Conservation (phyloP, 2,888 invertebrate genomes). For the Azorinus chamasolen region DNA sequence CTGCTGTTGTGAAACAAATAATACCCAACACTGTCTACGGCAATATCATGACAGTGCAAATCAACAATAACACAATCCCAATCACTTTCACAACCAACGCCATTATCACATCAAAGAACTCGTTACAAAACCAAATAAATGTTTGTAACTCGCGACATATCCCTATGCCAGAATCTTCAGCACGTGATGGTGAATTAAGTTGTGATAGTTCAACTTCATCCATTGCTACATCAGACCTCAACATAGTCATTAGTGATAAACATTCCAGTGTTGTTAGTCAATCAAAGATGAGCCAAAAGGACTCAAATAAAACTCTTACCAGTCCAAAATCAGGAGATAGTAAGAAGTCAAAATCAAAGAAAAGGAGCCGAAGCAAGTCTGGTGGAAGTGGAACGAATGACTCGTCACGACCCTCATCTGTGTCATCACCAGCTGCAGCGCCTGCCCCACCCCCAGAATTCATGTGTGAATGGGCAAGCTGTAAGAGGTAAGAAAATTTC, state of each 20-base stretch:
- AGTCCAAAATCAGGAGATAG: slow-evolving; percentile 60
- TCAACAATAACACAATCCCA: slow-evolving; percentile 58
- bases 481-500: slow-evolving; percentile 88
- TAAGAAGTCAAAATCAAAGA: slow-evolving; percentile 62
- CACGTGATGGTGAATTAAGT: slow-evolving; percentile 77
- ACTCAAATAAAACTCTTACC: slow-evolving; percentile 50
- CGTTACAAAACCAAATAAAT: slow-evolving; percentile 57
- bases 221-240: slow-evolving; percentile 66
- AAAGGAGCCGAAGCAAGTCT: slow-evolving; percentile 73
- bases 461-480: slow-evolving; percentile 98
- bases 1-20: slow-evolving; percentile 59
- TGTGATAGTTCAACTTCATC: slow-evolving; percentile 79
- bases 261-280: slow-evolving; percentile 71
- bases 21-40: slow-evolving; percentile 60
- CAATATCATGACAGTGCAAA: slow-evolving; percentile 63
- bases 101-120: slow-evolving; percentile 50
- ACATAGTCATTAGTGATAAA: slow-evolving; percentile 65
- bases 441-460: slow-evolving; percentile 79
- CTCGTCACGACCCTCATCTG: slow-evolving; percentile 39
- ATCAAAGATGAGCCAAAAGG: slow-evolving; percentile 45
- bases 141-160: slow-evolving; percentile 72
- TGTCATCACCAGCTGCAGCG: slow-evolving; percentile 69
- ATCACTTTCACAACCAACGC: slow-evolving; percentile 60
- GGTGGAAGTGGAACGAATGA: slow-evolving; percentile 66
- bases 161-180: slow-evolving; percentile 72